Base-by-base conservation (phyloP, 2,797 vertebrate species). In the Phoeniculus purpureus region DNA sequence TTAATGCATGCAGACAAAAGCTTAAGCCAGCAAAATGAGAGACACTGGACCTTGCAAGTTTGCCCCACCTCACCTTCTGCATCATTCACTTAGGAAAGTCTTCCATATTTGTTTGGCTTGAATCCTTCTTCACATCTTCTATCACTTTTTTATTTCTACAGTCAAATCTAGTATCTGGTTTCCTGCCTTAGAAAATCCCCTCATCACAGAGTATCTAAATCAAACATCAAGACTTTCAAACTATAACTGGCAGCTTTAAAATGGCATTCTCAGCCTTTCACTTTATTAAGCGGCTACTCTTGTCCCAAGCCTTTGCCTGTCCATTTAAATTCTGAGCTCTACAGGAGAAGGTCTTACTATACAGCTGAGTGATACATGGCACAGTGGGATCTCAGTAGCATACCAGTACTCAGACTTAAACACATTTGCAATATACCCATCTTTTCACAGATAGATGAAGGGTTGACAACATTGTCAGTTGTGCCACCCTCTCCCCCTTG, bases 351-450 rank as follows among this genome's bases (percentile, higher is more conserved):
- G n/a, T 62, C 22, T 7, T 59, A 5, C 40, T 58, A 23, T 40
- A n/a, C 2, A 52, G 3, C 26, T 60, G 43, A 75, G 60, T 66
- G 56, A 66, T 27, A 60, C 3, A 6, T 34, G 16, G 52, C 61
- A 37, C 3, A 61, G 16, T 29, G 16, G 32, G 18, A 59, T 37
- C n/a, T 60, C 56, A 54, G 22, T 31, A 31, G 50, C 51, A 16
- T 22, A 32, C 6, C 15, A 65, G 4, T 43, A 52, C 10, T 37
- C 43, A 54, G 55, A 29, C 40, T 58, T 52, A 70, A 82, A 29
- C 54, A 83, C 7, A 16, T 62, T 52, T 0, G 0, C 27, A 34
- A 22, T n/a, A 7, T 58, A 52, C 56, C 48, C 6, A 2, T n/a
- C 27, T 67, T 19, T 37, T 75, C 59, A 58, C 23, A 80, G 27